Percentiles rank a stretch among this genome's conserved stretches.
Conservation (phyloP, 92 coral and sea anemone species). For the Parazoanthus atlanticus region DNA sequence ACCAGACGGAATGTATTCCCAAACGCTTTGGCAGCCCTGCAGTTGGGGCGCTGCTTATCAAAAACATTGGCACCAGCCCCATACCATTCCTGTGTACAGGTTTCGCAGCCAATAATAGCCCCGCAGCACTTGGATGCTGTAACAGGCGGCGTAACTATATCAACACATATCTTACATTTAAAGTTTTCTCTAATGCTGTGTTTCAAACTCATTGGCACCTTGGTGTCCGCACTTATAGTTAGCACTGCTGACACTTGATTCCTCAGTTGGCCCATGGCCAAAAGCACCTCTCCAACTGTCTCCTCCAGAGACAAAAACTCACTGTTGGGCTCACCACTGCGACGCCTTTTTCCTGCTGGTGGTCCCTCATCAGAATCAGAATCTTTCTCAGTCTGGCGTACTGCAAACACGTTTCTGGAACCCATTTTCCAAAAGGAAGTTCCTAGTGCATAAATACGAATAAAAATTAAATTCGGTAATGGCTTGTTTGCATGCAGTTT, state of each 20-base stretch:
- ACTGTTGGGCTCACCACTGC: too few relatives aligned
- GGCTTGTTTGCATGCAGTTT: too few relatives aligned
- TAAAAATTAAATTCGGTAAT: too few relatives aligned
- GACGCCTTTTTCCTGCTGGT: too few relatives aligned
- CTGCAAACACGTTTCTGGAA: too few relatives aligned
- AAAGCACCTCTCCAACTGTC: too few relatives aligned
- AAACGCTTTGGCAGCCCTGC: slow-evolving; percentile 33
- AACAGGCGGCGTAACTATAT: background rate
- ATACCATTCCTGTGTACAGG: slow-evolving; percentile 22
- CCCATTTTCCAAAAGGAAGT: too few relatives aligned
- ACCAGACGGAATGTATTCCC: slow-evolving; percentile 26
- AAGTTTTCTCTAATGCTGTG: slow-evolving; percentile 6
- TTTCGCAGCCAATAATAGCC: slow-evolving; percentile 28
- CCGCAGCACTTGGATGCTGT: slow-evolving; percentile 18
- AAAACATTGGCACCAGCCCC: slow-evolving; percentile 28
- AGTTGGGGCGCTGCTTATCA: slow-evolving; percentile 22
- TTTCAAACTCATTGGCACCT: slow-evolving; percentile 15
- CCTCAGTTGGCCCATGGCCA: too few relatives aligned
- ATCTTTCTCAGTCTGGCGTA: too few relatives aligned
- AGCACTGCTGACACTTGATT: background rate
- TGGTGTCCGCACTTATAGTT: background rate
- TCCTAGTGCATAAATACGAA: too few relatives aligned
- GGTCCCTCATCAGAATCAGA: too few relatives aligned
- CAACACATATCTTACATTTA: slow-evolving; percentile 15
- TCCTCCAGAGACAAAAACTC: too few relatives aligned